These are phyloP conservation scores for Oncopodura yosiiana DNA, from an alignment of 1,140 invertebrate genomes.

Conservation along the genomic window DNA sequence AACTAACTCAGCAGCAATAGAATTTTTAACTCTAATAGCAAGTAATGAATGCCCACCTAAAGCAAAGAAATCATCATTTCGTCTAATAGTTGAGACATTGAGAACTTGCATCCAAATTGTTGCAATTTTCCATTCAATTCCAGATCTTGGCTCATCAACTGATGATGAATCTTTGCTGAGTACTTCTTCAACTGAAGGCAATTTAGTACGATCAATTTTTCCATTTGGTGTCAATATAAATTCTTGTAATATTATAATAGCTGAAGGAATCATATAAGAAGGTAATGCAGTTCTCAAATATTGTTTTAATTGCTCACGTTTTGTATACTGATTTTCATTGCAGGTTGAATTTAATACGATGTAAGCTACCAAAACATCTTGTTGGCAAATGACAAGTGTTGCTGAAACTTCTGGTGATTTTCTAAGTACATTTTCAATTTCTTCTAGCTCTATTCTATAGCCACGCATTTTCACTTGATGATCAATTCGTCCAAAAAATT, in stretches of 20 bases:
- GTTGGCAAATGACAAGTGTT: too few species aligned
- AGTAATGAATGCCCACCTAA: background rate
- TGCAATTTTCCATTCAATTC: too few species aligned
- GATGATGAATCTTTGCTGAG: too few species aligned
- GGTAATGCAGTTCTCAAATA: too few species aligned
- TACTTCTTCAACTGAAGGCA: background rate
- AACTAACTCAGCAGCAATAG: background rate
- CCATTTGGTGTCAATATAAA: slow-evolving; percentile 2
- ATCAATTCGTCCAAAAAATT: background rate
- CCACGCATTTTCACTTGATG: background rate
- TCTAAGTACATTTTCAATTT: background rate
- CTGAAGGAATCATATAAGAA: background rate
- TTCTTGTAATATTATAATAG: background rate
- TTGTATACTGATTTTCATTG: too few species aligned
- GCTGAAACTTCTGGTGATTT: background rate
- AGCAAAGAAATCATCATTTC: slow-evolving; percentile 5
- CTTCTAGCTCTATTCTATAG: background rate
- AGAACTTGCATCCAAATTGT: too few species aligned
- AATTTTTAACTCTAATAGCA: background rate
- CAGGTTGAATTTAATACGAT: too few species aligned
- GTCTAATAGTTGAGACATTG: too few species aligned
- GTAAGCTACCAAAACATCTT: too few species aligned
- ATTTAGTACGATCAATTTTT: background rate
- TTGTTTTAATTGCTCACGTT: too few species aligned
- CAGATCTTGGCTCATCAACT: too few species aligned